Percentiles rank a stretch among this genome's conserved stretches.
These are phyloP conservation scores for Chlorops oryzae DNA, from an alignment of 1,140 invertebrate genomes.

Conservation along the genomic window DNA sequence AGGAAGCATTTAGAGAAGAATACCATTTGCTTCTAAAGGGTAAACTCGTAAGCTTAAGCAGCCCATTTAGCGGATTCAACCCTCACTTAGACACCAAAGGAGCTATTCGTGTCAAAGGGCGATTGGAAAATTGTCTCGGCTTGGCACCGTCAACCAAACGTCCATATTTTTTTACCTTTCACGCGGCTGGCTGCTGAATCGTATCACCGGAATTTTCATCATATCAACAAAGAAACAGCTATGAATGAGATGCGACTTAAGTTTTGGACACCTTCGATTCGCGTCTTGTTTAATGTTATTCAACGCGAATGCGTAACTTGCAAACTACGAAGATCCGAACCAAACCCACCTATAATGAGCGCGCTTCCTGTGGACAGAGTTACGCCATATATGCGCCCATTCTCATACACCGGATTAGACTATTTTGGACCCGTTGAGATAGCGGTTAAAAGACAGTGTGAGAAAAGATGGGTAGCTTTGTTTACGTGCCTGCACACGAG, in stretches of 20 bases:
- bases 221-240: no score
- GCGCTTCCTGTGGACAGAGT: no score
- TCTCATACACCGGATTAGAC: neutral
- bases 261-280: no score
- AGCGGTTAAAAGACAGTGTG: neutral
- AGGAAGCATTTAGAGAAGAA: neutral
- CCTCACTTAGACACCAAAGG: no score
- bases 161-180: neutral
- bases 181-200: neutral
- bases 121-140: neutral
- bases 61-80: neutral
- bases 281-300: no score
- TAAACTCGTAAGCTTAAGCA: no score
- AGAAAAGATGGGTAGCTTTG: no score
- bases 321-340: no score
- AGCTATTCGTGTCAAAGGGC: neutral
- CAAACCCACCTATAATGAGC: neutral
- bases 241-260: no score
- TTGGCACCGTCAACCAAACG: neutral
- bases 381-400: neutral
- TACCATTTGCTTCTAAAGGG: no score
- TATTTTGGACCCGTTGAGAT: no score
- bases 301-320: no score
- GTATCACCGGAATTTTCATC: neutral
- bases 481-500: constrained; percentile 1